Evolutionary conservation across 2,888 invertebrate species (phyloP).

Genomic region (Chloroclystis v-ata): DNA sequence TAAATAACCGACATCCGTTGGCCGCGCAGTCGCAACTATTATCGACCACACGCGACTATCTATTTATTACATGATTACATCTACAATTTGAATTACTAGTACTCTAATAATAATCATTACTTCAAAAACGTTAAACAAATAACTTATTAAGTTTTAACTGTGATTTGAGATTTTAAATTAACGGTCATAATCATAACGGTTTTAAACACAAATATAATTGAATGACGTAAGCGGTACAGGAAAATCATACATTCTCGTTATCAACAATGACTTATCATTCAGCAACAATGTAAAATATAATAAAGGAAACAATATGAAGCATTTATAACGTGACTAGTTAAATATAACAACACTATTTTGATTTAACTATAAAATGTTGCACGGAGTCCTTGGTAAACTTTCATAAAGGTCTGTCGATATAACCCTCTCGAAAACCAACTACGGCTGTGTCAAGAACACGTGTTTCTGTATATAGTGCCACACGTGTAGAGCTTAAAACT

Average conservation of each 20-base stretch:
- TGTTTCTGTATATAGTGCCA: slow-evolving; percentile 42
- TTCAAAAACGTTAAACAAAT: too few relatives aligned
- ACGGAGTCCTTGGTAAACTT: too few relatives aligned
- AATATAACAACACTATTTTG: too few relatives aligned
- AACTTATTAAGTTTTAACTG: too few relatives aligned
- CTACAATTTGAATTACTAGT: not conserved
- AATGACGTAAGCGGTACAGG: not conserved
- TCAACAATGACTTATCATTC: not conserved
- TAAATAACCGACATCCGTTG: slow-evolving; percentile 61
- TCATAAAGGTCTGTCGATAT: slow-evolving; percentile 23
- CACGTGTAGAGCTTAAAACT: slow-evolving; percentile 33
- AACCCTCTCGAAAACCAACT: slow-evolving; percentile 32
- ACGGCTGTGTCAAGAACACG: slow-evolving; percentile 55
- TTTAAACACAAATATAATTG: not conserved
- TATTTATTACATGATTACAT: slow-evolving; percentile 33
- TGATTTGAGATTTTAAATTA: not conserved
- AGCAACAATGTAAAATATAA: not conserved
- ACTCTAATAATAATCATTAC: too few relatives aligned
- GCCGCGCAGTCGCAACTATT: slow-evolving; percentile 31
- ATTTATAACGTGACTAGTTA: too few relatives aligned
- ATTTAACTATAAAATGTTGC: too few relatives aligned
- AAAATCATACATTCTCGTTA: not conserved
- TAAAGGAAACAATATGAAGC: too few relatives aligned
- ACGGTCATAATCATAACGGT: not conserved
- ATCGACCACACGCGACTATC: slow-evolving; percentile 51